Conservation (phyloP, 1,140 invertebrate genomes). For the Penaeus chinensis region DNA sequence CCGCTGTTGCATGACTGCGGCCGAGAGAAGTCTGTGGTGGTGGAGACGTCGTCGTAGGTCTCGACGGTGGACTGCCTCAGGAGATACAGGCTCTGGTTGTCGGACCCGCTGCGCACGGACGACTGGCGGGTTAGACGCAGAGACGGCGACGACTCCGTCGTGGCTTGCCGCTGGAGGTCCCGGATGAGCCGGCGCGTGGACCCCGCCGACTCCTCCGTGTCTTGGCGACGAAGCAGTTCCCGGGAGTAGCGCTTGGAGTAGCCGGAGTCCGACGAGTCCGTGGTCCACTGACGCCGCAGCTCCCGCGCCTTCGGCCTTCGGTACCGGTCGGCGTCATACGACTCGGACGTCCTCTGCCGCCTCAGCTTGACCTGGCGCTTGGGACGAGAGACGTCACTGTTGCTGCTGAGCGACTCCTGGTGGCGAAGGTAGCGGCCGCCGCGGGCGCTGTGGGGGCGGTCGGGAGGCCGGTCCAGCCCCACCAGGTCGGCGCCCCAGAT, state of each 20-base stretch:
- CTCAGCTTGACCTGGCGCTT: constrained; percentile 54
- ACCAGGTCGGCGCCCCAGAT: constrained; percentile 62
- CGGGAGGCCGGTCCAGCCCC: constrained; percentile 50
- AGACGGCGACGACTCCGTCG: constrained; percentile 61
- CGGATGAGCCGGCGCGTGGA: constrained; percentile 53
- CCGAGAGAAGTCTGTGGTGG: constrained; percentile 62
- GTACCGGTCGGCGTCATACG: constrained; percentile 41
- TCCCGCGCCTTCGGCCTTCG: constrained; percentile 48
- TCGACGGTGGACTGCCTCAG: constrained; percentile 61
- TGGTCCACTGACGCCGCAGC: constrained; percentile 62
- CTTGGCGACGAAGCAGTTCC: constrained; percentile 57
- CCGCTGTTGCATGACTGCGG: constrained; percentile 62
- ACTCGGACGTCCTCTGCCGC: constrained; percentile 54
- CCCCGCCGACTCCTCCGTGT: constrained; percentile 60
- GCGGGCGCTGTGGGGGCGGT: constrained; percentile 57
- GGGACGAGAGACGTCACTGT: constrained; percentile 61
- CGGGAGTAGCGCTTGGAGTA: constrained; percentile 61
- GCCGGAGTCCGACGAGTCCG: constrained; percentile 62
- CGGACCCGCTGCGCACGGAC: constrained; percentile 59
- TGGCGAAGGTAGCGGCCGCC: constrained; percentile 64
- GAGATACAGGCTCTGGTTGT: constrained; percentile 62
- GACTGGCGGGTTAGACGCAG: constrained; percentile 61
- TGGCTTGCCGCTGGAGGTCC: constrained; percentile 57
- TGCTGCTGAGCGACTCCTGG: constrained; percentile 63
- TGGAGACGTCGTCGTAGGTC: constrained; percentile 62